These are phyloP conservation scores for Orthosia cruda DNA, from an alignment of 2,888 invertebrate species.

Conservation along the genomic window DNA sequence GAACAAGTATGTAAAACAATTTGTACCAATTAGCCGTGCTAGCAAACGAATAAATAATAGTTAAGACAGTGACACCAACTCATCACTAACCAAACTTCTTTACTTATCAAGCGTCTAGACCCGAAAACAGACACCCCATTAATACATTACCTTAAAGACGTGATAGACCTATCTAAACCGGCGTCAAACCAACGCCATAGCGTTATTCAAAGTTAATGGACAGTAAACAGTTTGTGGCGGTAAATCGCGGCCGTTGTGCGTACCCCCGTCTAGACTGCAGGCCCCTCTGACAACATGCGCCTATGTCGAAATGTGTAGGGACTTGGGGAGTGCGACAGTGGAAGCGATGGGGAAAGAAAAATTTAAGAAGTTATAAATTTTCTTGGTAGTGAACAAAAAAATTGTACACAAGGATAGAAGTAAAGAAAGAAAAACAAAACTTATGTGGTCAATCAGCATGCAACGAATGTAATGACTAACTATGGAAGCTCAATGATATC, in stretches of 20 bases:
- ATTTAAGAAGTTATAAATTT: neutral
- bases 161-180: neutral
- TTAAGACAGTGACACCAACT: too few relatives aligned
- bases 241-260: conserved; percentile 57
- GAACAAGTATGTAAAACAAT: too few relatives aligned
- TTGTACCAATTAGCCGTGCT: neutral
- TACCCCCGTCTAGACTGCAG: conserved; percentile 67
- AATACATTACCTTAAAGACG: conserved; percentile 19
- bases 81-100: neutral
- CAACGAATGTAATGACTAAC: too few relatives aligned
- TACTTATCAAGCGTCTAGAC: neutral
- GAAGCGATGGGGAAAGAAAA: conserved; percentile 18
- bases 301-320: conserved; percentile 30
- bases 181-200: conserved; percentile 12
- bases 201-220: conserved; percentile 56
- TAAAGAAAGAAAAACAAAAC: too few relatives aligned
- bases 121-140: neutral
- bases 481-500: too few relatives aligned
- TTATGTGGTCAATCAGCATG: too few relatives aligned
- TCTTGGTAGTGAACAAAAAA: neutral
- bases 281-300: conserved; percentile 46
- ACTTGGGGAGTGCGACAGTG: conserved; percentile 9
- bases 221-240: conserved; percentile 59
- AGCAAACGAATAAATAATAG: neutral
- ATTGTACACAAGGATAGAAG: too few relatives aligned